Evolutionary conservation across 2,888 invertebrate species (phyloP), one percentile per base, ranked within the genome.

Genomic region (Cosmia trapezina): DNA sequence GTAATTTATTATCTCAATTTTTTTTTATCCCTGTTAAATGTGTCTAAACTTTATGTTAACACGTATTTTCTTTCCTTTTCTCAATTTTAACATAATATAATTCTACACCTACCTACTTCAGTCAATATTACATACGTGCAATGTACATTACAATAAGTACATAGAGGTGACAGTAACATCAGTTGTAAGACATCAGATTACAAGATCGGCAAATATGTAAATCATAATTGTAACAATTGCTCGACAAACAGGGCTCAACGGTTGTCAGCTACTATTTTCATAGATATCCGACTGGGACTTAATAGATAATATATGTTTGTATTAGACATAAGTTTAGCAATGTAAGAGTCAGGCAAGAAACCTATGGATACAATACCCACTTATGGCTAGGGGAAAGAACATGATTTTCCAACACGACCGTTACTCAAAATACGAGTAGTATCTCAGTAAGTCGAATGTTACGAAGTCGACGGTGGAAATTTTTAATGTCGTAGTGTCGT

Each of bases 261-360:
- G 78, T 80, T 92, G 92, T 90, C 93, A 93, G 91, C 92, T 91
- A 89, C 90, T 90, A 91, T 91, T 91, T 90, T 83, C 85, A 86
- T 81, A 86, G 83, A 84, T 84, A 86, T 87, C 78, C 70, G 17
- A 67, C 71, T 56, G 57, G 60, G 33, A 65, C 59, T 76, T 69
- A 81, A 17, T 71, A 59, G 19, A 43, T 37, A 4, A 37, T 37
- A 28, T 70, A 37, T 76, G 61, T 79, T 78, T 83, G 59, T 73
- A 60, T 70, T 68, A 11, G 12, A 74, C 67, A 59, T 87, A 76
- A 61, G 28, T 74, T 74, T 56, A 75, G 60, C 59, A 37, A 56
- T 43, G 1, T 43, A 4, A 17, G 8, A 54, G 33, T 11, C n/a
- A 33, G 1, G 14, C 12, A 47, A 41, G 37, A 14, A 19, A 37